Conservation (phyloP, 2,888 invertebrate species). For the Epinotia demarniana region DNA sequence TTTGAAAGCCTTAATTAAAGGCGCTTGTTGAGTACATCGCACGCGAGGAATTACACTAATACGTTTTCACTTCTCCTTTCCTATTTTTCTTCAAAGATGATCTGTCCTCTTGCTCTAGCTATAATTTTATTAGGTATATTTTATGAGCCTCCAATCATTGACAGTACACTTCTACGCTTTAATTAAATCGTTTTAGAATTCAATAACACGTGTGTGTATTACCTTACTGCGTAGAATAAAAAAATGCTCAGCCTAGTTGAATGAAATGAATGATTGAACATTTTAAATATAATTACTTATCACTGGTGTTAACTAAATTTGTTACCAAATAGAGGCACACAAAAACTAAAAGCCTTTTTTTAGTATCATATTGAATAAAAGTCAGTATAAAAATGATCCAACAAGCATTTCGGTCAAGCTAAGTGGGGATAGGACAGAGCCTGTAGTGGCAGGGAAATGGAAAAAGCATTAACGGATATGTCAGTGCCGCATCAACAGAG, state of each 20-base stretch:
- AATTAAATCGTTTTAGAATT: not conserved
- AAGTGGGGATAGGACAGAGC: slow-evolving; percentile 59
- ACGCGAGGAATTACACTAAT: slow-evolving; percentile 35
- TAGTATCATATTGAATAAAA: slow-evolving; percentile 46
- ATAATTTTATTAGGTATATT: not conserved
- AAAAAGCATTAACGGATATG: slow-evolving; percentile 85
- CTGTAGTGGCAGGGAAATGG: slow-evolving; percentile 78
- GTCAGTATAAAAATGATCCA: slow-evolving; percentile 57
- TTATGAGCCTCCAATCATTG: not conserved
- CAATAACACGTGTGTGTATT: not conserved
- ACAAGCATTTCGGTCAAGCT: slow-evolving; percentile 74
- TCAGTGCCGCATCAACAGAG: slow-evolving; percentile 81
- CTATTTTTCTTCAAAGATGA: not conserved
- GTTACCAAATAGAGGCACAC: not conserved
- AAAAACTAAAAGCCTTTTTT: slow-evolving; percentile 28
- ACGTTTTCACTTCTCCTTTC: slow-evolving; percentile 16
- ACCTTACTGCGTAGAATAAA: not conserved
- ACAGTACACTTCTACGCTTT: not conserved
- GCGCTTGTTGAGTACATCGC: slow-evolving; percentile 33
- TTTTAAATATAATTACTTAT: not conserved
- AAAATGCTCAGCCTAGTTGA: not conserved
- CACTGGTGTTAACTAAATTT: not conserved
- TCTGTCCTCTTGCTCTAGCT: not conserved
- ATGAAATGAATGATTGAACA: not conserved
- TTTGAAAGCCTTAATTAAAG: slow-evolving; percentile 43